Evolutionary conservation across 2,113 vertebrate species (phyloP), one percentile per base, ranked within the genome.

Genomic region (Rhagologus leucostigma): DNA sequence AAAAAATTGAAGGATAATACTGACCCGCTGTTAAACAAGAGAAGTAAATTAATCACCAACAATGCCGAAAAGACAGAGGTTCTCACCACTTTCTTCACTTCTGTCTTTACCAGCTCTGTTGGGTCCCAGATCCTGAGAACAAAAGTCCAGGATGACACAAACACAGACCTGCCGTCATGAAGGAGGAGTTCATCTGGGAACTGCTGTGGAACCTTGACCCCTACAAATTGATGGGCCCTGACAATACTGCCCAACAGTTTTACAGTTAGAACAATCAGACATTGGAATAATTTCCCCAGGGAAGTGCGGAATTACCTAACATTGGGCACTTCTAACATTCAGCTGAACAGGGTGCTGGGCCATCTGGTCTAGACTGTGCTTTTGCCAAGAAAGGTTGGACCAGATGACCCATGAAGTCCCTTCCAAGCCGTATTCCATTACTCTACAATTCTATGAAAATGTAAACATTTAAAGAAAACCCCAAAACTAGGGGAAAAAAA

Each of bases 111-210:
- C 6, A 33, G 33, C 29, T 78, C 29, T 53, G 8, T 12, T 46
- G n/a, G 33, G 27, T 12, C 22, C 5, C 18, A 37, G 15, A 59
- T 6, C 8, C 8, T 60, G 33, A 20, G 18, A 62, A 27, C 39
- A 55, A 78, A 57, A 62, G 30, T 62, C 27, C 39, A 53, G 23
- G 23, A 29, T n/a, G n/a, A 53, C 5, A 27, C 15, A 37, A 77
- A 77, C 33, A 69, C 18, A 53, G 29, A 53, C 23, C 19, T 0
- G 1, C 6, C 0, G 0, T 20, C 3, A 0, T 10, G 21, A 52
- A 29, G 12, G 33, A 52, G 30, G 33, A 69, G 23, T 20, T 62
- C 0, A 0, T 68, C 50, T 77, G 55, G 37, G 27, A 87, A 15
- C 39, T 60, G 37, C 47, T 53, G 13, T 7, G 5, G 33, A 18